Percentiles rank a stretch among this genome's conserved stretches.
Evolutionary conservation across 2,888 invertebrate genomes (phyloP).

Genomic region (Erynnis tages): DNA sequence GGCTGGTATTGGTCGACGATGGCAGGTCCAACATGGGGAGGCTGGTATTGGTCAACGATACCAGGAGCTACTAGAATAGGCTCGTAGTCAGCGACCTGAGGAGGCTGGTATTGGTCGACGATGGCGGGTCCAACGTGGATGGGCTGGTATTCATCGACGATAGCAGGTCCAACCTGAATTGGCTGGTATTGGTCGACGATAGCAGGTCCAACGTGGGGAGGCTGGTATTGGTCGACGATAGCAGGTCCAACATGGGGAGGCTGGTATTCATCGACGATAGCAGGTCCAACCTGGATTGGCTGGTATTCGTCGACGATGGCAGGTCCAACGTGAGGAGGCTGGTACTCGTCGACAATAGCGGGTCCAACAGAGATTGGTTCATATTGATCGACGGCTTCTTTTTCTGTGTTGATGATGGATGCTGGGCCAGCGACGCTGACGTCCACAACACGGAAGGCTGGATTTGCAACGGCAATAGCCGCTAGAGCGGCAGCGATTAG

Average conservation of each 20-base stretch:
- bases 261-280: conserved; percentile 4
- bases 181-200: conserved; percentile 28
- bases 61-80: conserved; percentile 5
- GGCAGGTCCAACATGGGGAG: conserved; percentile 34
- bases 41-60: conserved; percentile 8
- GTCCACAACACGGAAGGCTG: conserved; percentile 6
- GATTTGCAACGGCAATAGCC: conserved; percentile 25
- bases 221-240: conserved; percentile 22
- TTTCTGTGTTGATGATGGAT: conserved; percentile 13
- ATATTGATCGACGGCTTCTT: neutral
- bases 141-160: conserved; percentile 26
- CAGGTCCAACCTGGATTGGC: conserved; percentile 24
- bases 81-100: neutral
- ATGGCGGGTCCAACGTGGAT: neutral
- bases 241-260: conserved; percentile 31
- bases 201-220: conserved; percentile 3
- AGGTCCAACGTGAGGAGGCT: conserved; percentile 19
- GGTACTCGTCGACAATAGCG: conserved; percentile 11
- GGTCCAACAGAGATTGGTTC: conserved; percentile 17
- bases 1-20: conserved; percentile 28
- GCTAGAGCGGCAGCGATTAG: conserved; percentile 24
- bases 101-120: neutral
- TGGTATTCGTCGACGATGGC: conserved; percentile 14
- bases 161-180: conserved; percentile 34
- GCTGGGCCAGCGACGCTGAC: conserved; percentile 18